Conservation (phyloP, 2,888 invertebrate genomes). For the Euzetes globulus region DNA sequence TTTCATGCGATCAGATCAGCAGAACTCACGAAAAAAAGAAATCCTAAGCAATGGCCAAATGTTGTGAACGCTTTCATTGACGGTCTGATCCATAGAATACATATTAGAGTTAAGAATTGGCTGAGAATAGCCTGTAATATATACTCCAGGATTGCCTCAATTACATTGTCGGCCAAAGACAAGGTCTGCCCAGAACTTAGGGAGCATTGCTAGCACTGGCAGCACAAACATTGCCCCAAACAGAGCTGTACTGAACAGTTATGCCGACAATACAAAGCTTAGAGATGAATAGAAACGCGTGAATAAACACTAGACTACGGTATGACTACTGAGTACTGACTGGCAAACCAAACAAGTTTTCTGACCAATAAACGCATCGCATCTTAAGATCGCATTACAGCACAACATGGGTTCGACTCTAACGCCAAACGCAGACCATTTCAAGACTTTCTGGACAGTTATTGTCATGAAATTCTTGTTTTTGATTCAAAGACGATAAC, state of each 20-base stretch:
- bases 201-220: neutral
- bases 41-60: neutral
- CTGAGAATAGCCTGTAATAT: neutral
- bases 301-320: constrained; percentile 12
- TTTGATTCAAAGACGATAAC: neutral
- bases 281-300: constrained; percentile 14
- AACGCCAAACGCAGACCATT: neutral
- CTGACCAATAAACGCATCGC: constrained; percentile 16
- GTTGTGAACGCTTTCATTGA: neutral
- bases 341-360: constrained; percentile 8
- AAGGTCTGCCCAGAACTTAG: neutral
- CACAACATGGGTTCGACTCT: neutral
- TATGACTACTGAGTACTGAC: neutral
- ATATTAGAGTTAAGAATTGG: neutral
- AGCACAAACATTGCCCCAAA: neutral
- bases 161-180: constrained; percentile 20
- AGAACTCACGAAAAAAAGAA: neutral
- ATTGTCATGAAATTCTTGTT: neutral
- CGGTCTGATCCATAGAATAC: neutral
- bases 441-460: neutral
- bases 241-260: neutral
- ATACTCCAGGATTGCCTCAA: neutral
- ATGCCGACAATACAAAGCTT: constrained; percentile 11
- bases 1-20: neutral
- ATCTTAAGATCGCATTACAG: constrained; percentile 8